Conservation (phyloP, 2,888 invertebrate species). For the Yponomeuta evonymella region DNA sequence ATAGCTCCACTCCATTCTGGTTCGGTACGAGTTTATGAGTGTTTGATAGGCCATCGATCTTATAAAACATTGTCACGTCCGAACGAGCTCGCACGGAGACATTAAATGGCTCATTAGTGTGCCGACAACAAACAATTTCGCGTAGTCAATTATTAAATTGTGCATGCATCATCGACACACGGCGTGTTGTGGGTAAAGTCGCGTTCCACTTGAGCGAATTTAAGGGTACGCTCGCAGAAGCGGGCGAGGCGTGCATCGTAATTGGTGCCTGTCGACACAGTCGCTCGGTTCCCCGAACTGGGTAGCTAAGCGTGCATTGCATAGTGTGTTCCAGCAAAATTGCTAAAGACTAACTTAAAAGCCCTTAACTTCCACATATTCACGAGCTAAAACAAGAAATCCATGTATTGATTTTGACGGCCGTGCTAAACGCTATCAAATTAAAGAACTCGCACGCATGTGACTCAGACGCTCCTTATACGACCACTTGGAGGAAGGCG, state of each 20-base stretch:
- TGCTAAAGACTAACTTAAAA: neutral
- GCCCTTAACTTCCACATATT: neutral
- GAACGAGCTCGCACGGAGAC: conserved; percentile 2
- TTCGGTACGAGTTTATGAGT: neutral
- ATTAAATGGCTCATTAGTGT: conserved; percentile 10
- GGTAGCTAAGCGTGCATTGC: conserved; percentile 11
- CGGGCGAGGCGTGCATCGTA: conserved; percentile 36
- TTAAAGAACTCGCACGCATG: neutral
- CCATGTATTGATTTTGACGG: neutral
- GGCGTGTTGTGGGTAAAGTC: conserved; percentile 42
- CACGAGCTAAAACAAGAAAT: neutral
- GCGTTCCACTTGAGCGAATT: conserved; percentile 53
- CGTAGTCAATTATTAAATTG: conserved; percentile 42
- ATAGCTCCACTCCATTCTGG: too few relatives aligned
- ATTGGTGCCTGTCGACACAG: conserved; percentile 34
- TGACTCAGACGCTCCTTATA: neutral
- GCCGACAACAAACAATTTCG: conserved; percentile 16
- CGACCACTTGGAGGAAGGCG: neutral
- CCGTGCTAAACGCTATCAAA: neutral
- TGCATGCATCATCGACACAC: conserved; percentile 43
- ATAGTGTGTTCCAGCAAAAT: conserved; percentile 6
- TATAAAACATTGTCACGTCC: conserved; percentile 13
- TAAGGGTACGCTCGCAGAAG: conserved; percentile 41
- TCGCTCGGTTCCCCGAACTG: conserved; percentile 13
- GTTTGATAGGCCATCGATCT: neutral